Conservation (phyloP, 2,888 invertebrate genomes). For the Drosophila basisetae region DNA sequence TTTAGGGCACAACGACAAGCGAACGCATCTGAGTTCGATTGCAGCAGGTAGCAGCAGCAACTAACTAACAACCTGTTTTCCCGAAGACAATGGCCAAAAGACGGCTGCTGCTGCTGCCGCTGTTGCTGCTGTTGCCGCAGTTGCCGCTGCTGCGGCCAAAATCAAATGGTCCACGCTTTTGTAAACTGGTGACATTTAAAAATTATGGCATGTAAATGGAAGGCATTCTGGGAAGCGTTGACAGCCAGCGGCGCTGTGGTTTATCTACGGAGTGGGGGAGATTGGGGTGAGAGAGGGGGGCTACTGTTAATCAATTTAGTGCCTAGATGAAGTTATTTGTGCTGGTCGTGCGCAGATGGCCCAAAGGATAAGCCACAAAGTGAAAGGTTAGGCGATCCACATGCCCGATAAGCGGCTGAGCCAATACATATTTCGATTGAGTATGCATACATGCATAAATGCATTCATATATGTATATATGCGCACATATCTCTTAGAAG, state of each 20-base stretch:
- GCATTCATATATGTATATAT: neutral
- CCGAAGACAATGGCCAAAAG: conserved; percentile 24
- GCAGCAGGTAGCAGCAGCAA: conserved; percentile 46
- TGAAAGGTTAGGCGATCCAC: conserved; percentile 48
- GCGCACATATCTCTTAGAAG: neutral
- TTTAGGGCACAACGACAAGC: conserved; percentile 48
- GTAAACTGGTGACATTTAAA: conserved; percentile 79
- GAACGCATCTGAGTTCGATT: conserved; percentile 31
- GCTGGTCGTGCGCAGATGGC: conserved; percentile 59
- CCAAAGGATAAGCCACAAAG: conserved; percentile 38
- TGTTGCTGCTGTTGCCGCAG: conserved; percentile 16
- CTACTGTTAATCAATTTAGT: conserved; percentile 79
- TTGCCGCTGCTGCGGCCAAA: conserved; percentile 55
- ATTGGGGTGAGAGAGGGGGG: conserved; percentile 14
- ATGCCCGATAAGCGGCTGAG: conserved; percentile 36
- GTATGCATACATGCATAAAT: conserved; percentile 1
- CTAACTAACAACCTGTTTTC: conserved; percentile 54
- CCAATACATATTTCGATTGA: neutral
- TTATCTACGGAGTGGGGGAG: neutral
- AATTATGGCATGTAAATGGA: conserved; percentile 81
- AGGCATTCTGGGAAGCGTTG: conserved; percentile 74
- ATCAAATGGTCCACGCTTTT: conserved; percentile 77
- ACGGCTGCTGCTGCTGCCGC: conserved; percentile 24
- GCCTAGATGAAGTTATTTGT: conserved; percentile 63
- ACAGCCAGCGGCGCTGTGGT: conserved; percentile 44